Percentiles rank a stretch among this genome's conserved stretches.
Evolutionary conservation across 2,797 vertebrate genomes (phyloP).

Genomic region (Rhynchonycteris naso): DNA sequence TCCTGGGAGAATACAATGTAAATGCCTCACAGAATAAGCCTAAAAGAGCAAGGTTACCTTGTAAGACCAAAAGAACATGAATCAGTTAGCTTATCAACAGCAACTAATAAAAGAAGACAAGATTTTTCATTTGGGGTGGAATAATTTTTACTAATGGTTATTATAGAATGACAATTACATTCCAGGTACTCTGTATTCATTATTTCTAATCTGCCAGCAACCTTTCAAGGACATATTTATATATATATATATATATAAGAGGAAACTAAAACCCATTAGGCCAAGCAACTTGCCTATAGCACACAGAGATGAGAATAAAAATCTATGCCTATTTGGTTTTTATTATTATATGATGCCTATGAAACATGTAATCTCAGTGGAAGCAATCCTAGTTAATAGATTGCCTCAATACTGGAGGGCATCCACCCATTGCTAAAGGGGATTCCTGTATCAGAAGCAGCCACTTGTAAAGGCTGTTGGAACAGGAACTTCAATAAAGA

Average conservation of each 20-base stretch:
- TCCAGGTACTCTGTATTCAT: background rate
- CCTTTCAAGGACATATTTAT: background rate
- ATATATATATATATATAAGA: background rate
- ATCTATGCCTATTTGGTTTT: background rate
- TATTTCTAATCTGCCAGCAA: slow-evolving; percentile 28
- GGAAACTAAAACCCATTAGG: background rate
- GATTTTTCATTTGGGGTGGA: background rate
- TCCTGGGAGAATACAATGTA: background rate
- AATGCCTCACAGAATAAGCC: background rate
- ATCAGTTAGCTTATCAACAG: background rate
- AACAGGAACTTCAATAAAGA: slow-evolving; percentile 20
- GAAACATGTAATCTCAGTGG: background rate
- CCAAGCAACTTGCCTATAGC: background rate
- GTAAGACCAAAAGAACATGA: background rate
- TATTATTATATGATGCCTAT: background rate
- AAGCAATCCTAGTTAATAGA: background rate
- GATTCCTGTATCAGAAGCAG: background rate
- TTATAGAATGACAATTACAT: background rate
- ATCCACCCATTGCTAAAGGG: background rate
- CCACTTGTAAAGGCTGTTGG: background rate
- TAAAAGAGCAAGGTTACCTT: background rate
- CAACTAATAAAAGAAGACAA: background rate
- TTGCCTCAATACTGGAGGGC: background rate
- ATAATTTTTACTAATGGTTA: background rate
- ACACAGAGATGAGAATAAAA: background rate